A percentile compares a stretch with the other conserved stretches of the same genome.
These are phyloP conservation scores for Sternarchorhynchus goeldii DNA, from an alignment of 2,797 vertebrate species.

Conservation along the genomic window DNA sequence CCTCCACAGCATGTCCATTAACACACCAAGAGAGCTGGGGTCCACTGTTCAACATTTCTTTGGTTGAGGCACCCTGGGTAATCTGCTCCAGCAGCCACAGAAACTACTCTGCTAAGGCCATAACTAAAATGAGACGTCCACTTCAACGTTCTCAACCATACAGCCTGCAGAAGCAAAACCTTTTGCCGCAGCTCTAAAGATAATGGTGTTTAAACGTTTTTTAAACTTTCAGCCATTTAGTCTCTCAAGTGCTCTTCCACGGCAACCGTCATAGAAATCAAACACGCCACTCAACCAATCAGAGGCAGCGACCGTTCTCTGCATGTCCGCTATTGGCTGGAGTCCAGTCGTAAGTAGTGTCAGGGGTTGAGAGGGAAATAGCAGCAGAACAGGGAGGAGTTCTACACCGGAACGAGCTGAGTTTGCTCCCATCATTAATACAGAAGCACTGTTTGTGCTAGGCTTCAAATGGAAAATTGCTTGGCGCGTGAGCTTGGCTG, in stretches of 20 bases:
- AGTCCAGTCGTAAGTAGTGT: slow-evolving; percentile 7
- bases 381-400: not conserved
- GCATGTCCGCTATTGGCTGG: slow-evolving; percentile 28
- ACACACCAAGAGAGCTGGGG: not conserved
- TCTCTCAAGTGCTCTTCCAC: slow-evolving; percentile 22
- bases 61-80: not conserved
- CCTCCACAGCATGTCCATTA: slow-evolving; percentile 23
- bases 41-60: not conserved
- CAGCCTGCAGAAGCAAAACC: slow-evolving; percentile 12
- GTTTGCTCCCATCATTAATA: slow-evolving; percentile 15
- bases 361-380: slow-evolving; percentile 24
- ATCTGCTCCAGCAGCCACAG: not conserved
- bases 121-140: not conserved
- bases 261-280: slow-evolving; percentile 22
- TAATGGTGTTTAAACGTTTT: slow-evolving; percentile 33
- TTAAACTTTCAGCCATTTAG: slow-evolving; percentile 28
- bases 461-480: slow-evolving; percentile 11
- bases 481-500: slow-evolving; percentile 2
- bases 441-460: slow-evolving; percentile 1
- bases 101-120: not conserved
- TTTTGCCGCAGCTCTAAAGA: not conserved
- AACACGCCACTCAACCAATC: slow-evolving; percentile 6
- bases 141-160: slow-evolving; percentile 28
- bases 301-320: slow-evolving; percentile 3
- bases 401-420: not conserved